Conservation (phyloP, 2,888 invertebrate genomes). For the Torymus aiolomorphi region DNA sequence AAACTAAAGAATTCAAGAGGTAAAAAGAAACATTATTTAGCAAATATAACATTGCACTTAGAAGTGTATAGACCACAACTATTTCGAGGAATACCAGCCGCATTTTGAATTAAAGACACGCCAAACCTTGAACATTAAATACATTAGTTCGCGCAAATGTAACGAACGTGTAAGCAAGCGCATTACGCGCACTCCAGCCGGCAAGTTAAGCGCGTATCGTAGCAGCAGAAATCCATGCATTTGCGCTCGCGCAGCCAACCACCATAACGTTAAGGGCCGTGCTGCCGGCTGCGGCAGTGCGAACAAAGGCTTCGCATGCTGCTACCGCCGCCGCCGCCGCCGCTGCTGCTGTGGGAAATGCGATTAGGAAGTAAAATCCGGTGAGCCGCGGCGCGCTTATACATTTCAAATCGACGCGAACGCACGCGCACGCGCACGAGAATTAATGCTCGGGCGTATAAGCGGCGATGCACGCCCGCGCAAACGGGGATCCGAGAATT, state of each 20-base stretch:
- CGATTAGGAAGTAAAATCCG: constrained; percentile 52
- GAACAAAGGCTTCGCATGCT: constrained; percentile 14
- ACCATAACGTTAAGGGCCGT: constrained; percentile 29
- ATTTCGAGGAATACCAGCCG: no score
- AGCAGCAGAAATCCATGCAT: constrained; percentile 17
- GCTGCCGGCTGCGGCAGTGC: background rate
- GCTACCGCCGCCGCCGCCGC: background rate
- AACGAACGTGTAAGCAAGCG: constrained; percentile 28
- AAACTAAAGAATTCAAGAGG: no score
- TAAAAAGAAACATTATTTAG: no score
- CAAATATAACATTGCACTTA: no score
- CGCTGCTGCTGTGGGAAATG: constrained; percentile 25
- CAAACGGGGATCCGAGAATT: background rate
- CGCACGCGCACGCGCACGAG: constrained; percentile 1
- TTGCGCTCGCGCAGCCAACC: background rate
- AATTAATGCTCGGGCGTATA: constrained; percentile 34
- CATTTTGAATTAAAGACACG: no score
- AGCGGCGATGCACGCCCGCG: constrained; percentile 1
- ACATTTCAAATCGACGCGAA: constrained; percentile 36
- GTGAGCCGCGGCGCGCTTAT: constrained; percentile 29
- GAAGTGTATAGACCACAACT: no score
- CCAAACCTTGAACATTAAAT: no score
- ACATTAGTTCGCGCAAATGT: background rate
- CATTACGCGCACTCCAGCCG: constrained; percentile 16
- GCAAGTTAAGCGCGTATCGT: constrained; percentile 24